These are phyloP conservation scores for Aleiodes leptofemur DNA, from an alignment of 2,888 invertebrate species.

Conservation along the genomic window DNA sequence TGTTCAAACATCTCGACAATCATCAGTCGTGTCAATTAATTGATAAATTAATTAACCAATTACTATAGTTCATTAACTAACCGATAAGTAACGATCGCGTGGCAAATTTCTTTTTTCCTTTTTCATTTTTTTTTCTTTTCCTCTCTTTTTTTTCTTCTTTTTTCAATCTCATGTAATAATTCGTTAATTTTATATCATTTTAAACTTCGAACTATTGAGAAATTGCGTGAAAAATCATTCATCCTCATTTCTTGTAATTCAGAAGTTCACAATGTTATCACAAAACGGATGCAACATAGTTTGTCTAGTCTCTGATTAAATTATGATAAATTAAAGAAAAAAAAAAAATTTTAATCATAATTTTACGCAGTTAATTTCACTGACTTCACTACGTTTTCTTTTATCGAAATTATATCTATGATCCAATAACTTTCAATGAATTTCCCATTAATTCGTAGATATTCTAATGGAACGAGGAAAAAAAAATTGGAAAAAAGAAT, in stretches of 20 bases:
- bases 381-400: too few relatives aligned
- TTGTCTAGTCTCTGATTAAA: neutral
- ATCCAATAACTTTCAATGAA: too few relatives aligned
- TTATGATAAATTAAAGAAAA: neutral
- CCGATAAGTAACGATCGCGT: constrained; percentile 7
- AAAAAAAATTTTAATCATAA: too few relatives aligned
- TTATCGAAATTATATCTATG: too few relatives aligned
- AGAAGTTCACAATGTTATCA: constrained; percentile 20
- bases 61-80: constrained; percentile 22
- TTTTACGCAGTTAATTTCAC: too few relatives aligned
- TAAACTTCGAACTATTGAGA: constrained; percentile 20
- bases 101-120: neutral
- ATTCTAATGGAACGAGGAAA: too few relatives aligned
- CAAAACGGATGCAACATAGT: constrained; percentile 3
- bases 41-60: constrained; percentile 27
- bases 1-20: constrained; percentile 17
- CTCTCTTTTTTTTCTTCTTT: neutral
- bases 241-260: constrained; percentile 5
- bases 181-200: neutral
- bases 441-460: too few relatives aligned
- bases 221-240: neutral
- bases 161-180: neutral
- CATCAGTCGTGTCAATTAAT: constrained; percentile 32
- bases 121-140: neutral
- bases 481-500: too few relatives aligned